These are phyloP conservation scores for Magallana angulata DNA, from an alignment of 1,140 invertebrate species.

Conservation along the genomic window DNA sequence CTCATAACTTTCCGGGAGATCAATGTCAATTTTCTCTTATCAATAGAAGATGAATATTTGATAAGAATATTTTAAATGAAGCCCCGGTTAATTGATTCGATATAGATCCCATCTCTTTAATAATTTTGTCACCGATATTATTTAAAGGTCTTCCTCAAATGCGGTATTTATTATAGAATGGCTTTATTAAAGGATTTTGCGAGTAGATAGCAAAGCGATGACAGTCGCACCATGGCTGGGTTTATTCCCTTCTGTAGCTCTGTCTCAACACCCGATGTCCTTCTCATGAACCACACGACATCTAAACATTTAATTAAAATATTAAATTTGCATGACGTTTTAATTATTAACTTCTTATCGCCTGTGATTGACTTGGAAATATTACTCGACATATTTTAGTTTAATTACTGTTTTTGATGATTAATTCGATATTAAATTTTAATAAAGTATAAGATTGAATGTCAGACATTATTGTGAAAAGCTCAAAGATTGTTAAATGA, in stretches of 20 bases:
- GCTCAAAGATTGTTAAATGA: no score
- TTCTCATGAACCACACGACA: not conserved
- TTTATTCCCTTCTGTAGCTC: not conserved
- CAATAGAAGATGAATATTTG: slow-evolving; percentile 31
- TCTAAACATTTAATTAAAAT: slow-evolving; percentile 12
- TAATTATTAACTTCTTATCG: not conserved
- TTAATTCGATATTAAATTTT: slow-evolving; percentile 17
- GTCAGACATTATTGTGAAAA: not conserved
- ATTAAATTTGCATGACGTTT: not conserved
- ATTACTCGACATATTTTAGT: not conserved
- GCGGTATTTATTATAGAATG: not conserved
- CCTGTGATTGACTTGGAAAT: slow-evolving; percentile 11
- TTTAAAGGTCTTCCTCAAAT: slow-evolving; percentile 11
- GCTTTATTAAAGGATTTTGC: not conserved
- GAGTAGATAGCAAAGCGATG: not conserved
- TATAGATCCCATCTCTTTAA: slow-evolving; percentile 6
- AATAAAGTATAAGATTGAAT: slow-evolving; percentile 7
- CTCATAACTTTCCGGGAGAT: slow-evolving; percentile 22
- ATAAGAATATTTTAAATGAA: slow-evolving; percentile 31
- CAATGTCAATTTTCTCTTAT: slow-evolving; percentile 17
- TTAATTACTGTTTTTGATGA: slow-evolving; percentile 21
- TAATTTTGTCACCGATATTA: slow-evolving; percentile 36
- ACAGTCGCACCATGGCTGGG: not conserved
- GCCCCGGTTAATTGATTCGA: slow-evolving; percentile 8
- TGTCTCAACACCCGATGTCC: not conserved